These are phyloP conservation scores for Tribolium freemani DNA, from an alignment of 2,888 invertebrate species.

Conservation along the genomic window DNA sequence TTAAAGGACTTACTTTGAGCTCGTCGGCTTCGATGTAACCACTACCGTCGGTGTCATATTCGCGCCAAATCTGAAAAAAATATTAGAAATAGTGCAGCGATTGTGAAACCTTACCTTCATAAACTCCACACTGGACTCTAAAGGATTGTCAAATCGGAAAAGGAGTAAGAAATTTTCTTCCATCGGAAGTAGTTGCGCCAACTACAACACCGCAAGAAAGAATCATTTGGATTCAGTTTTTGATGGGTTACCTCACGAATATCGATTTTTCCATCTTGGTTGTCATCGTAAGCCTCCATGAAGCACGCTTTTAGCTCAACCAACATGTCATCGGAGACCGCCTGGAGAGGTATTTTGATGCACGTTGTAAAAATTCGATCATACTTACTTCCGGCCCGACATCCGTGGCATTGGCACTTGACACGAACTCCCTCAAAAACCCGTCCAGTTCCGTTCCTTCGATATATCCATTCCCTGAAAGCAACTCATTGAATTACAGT, in stretches of 20 bases:
- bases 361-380: neutral
- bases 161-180: slow-evolving; percentile 94
- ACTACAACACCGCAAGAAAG: slow-evolving; percentile 70
- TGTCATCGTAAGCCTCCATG: slow-evolving; percentile 97
- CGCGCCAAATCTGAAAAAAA: slow-evolving; percentile 86
- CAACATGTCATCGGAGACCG: slow-evolving; percentile 91
- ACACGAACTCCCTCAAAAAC: slow-evolving; percentile 91
- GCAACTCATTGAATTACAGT: slow-evolving; percentile 6
- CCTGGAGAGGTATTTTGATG: slow-evolving; percentile 70
- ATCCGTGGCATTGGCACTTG: slow-evolving; percentile 89
- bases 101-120: slow-evolving; percentile 82
- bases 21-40: slow-evolving; percentile 96
- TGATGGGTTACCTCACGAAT: slow-evolving; percentile 84
- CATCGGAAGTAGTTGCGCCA: slow-evolving; percentile 93
- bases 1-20: slow-evolving; percentile 77
- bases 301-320: slow-evolving; percentile 92
- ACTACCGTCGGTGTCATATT: slow-evolving; percentile 93
- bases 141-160: slow-evolving; percentile 92
- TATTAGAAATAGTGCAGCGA: slow-evolving; percentile 36
- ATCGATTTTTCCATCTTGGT: slow-evolving; percentile 95
- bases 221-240: neutral
- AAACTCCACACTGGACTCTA: slow-evolving; percentile 95
- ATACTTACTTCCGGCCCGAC: slow-evolving; percentile 87
- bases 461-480: slow-evolving; percentile 91
- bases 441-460: slow-evolving; percentile 94